A percentile compares a stretch with the other conserved stretches of the same genome.
Evolutionary conservation across 2,888 invertebrate species (phyloP).

Genomic region (Caenorhabditis drosophilae): DNA sequence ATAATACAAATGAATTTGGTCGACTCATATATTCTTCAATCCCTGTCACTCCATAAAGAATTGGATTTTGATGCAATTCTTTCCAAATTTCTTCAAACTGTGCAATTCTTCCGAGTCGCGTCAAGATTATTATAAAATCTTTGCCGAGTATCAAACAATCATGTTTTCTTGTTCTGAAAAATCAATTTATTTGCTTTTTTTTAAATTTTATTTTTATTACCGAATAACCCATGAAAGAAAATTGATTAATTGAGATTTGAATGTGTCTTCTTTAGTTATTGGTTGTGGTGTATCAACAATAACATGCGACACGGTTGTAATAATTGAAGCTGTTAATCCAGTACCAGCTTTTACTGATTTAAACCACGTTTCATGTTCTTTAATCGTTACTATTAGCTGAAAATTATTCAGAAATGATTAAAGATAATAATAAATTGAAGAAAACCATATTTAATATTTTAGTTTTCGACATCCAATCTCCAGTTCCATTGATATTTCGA

Average conservation of each 20-base stretch:
- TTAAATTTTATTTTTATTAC: slow-evolving; percentile 4
- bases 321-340: slow-evolving; percentile 10
- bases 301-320: slow-evolving; percentile 8
- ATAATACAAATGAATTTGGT: slow-evolving; percentile 10
- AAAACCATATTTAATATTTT: slow-evolving; percentile 1
- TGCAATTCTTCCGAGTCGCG: slow-evolving; percentile 43
- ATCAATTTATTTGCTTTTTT: neutral
- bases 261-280: slow-evolving; percentile 17
- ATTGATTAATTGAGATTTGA: slow-evolving; percentile 10
- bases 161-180: slow-evolving; percentile 10
- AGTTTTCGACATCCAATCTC: slow-evolving; percentile 25
- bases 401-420: neutral
- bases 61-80: slow-evolving; percentile 12
- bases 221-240: slow-evolving; percentile 14
- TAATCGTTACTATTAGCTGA: slow-evolving; percentile 14
- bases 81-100: slow-evolving; percentile 51
- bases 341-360: slow-evolving; percentile 13
- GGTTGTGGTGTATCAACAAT: slow-evolving; percentile 25
- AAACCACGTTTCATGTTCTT: slow-evolving; percentile 29
- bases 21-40: slow-evolving; percentile 16
- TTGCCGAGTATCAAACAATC: slow-evolving; percentile 47
- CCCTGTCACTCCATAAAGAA: slow-evolving; percentile 1
- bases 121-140: slow-evolving; percentile 50
- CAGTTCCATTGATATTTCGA: slow-evolving; percentile 29
- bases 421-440: neutral